These are phyloP conservation scores for Pristionchus fissidentatus DNA, from an alignment of 2,888 invertebrate species.

Conservation along the genomic window DNA sequence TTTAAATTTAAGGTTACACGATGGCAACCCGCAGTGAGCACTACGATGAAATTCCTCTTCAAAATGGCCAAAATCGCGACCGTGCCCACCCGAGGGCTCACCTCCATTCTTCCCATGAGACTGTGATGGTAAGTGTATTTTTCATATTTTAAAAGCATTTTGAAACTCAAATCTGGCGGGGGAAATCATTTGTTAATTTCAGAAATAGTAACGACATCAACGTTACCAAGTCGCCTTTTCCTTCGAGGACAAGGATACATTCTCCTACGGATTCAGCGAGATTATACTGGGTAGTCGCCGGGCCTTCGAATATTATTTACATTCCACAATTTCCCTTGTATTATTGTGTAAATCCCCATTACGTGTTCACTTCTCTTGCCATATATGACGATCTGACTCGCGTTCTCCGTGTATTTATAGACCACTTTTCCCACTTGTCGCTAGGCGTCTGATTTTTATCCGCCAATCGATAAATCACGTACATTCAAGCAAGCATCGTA, in stretches of 20 bases:
- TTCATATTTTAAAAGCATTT: too few relatives aligned
- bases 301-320: neutral
- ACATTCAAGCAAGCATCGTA: too few relatives aligned
- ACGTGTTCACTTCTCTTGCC: slow-evolving; percentile 15
- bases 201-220: neutral
- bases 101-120: neutral
- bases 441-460: neutral
- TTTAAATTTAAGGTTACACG: slow-evolving; percentile 39
- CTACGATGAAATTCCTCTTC: slow-evolving; percentile 16
- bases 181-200: too few relatives aligned
- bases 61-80: neutral
- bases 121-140: too few relatives aligned
- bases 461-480: slow-evolving; percentile 4
- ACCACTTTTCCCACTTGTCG: neutral
- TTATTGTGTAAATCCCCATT: neutral
- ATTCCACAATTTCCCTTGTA: slow-evolving; percentile 23
- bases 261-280: neutral
- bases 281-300: neutral
- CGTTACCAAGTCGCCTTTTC: neutral
- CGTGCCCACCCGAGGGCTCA: neutral
- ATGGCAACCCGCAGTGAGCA: slow-evolving; percentile 10
- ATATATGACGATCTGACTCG: slow-evolving; percentile 33
- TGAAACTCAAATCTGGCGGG: too few relatives aligned
- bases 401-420: slow-evolving; percentile 23
- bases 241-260: neutral